Percentiles rank a stretch among this genome's conserved stretches.
Evolutionary conservation across 1,140 invertebrate genomes (phyloP).

Genomic region (Cydia strobilella): DNA sequence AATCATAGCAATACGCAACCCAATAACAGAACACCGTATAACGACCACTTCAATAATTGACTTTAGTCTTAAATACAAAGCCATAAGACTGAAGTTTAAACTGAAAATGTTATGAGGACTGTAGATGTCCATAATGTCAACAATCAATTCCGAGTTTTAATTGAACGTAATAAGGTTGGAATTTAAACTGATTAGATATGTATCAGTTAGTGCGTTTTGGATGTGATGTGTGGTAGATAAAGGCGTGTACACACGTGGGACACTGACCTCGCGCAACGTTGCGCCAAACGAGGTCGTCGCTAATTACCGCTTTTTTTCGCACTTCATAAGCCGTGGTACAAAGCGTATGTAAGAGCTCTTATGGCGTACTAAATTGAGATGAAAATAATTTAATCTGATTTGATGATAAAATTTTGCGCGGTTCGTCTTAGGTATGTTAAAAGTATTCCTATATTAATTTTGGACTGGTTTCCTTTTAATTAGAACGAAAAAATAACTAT

Average conservation of each 20-base stretch:
- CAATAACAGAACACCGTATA: background rate
- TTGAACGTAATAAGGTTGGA: background rate
- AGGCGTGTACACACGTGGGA: constrained; percentile 34
- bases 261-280: constrained; percentile 43
- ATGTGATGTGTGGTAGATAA: background rate
- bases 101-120: background rate
- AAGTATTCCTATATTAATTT: background rate
- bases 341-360: background rate
- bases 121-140: background rate
- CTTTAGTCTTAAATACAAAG: background rate
- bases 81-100: background rate
- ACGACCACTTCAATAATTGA: background rate
- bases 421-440: background rate
- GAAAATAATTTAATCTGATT: background rate
- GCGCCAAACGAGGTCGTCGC: constrained; percentile 31
- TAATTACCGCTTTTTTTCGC: constrained; percentile 36
- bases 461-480: background rate
- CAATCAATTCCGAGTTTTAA: background rate
- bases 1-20: background rate
- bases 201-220: background rate
- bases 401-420: background rate
- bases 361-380: background rate
- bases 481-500: background rate
- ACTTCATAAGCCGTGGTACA: background rate
- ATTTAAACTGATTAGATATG: background rate